Conservation (phyloP, 2,888 invertebrate genomes). For the Sesia bembeciformis region DNA sequence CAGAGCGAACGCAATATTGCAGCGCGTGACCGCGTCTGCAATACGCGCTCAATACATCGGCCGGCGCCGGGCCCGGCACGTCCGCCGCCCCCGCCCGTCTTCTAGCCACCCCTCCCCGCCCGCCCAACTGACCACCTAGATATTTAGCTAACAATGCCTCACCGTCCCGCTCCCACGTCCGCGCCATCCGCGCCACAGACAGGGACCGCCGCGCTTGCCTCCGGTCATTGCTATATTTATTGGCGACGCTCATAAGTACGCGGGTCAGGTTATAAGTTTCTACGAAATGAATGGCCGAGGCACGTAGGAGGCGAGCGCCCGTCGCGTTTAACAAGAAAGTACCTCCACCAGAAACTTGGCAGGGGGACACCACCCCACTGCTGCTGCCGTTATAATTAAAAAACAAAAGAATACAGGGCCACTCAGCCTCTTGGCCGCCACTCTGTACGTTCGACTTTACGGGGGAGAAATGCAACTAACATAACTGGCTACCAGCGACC, state of each 20-base stretch:
- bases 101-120: constrained; percentile 39
- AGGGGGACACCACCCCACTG: constrained; percentile 44
- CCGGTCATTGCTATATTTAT: constrained; percentile 74
- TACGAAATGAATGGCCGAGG: constrained; percentile 70
- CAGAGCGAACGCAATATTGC: constrained; percentile 72
- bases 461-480: constrained; percentile 61
- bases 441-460: constrained; percentile 50
- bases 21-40: constrained; percentile 75
- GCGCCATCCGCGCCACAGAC: constrained; percentile 28
- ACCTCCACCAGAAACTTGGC: constrained; percentile 62
- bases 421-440: constrained; percentile 60
- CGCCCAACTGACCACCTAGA: constrained; percentile 71
- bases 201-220: constrained; percentile 48
- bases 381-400: constrained; percentile 69
- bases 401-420: constrained; percentile 72
- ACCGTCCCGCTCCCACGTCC: constrained; percentile 45
- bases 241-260: constrained; percentile 75
- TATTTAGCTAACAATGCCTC: constrained; percentile 74
- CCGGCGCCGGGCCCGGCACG: constrained; percentile 65
- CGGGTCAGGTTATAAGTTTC: constrained; percentile 74
- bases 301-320: constrained; percentile 67
- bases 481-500: constrained; percentile 22
- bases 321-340: constrained; percentile 64
- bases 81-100: constrained; percentile 42
- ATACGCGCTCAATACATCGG: constrained; percentile 75